These are phyloP conservation scores for Acholoe squamosa DNA, from an alignment of 2,888 invertebrate genomes.

Conservation along the genomic window DNA sequence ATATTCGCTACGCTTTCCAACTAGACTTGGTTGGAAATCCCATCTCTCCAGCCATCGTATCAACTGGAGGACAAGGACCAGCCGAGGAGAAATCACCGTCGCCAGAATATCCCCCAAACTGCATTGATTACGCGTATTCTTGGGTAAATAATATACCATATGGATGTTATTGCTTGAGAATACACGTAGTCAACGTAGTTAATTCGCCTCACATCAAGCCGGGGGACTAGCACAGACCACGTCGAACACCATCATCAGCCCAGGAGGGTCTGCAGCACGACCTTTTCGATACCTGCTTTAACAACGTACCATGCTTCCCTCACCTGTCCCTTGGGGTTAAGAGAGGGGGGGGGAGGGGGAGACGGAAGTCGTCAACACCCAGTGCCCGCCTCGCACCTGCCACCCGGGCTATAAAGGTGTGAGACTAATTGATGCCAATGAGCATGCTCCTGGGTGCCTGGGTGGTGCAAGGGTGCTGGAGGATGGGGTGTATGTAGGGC, in stretches of 20 bases:
- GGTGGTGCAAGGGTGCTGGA: neutral
- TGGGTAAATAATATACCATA: conserved; percentile 68
- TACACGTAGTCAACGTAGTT: conserved; percentile 67
- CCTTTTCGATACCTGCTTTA: too few species aligned
- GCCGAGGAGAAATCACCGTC: neutral
- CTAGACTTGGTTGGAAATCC: neutral
- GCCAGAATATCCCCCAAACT: conserved; percentile 41
- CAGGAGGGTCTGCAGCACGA: neutral
- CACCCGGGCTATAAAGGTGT: neutral
- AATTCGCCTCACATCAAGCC: conserved; percentile 29
- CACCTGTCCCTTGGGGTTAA: neutral
- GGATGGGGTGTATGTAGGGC: conserved; percentile 4
- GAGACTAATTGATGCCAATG: neutral
- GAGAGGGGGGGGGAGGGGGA: neutral
- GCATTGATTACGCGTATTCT: conserved; percentile 68
- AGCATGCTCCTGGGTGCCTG: neutral
- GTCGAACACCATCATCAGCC: neutral
- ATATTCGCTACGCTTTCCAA: neutral
- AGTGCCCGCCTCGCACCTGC: neutral
- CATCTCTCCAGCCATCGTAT: neutral
- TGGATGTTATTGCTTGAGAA: conserved; percentile 69
- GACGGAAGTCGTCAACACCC: neutral
- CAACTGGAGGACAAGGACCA: neutral
- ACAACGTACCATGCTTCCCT: neutral
- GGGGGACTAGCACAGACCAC: neutral